These are phyloP conservation scores for Drosophila azteca DNA, from an alignment of 1,140 invertebrate species.

Conservation along the genomic window DNA sequence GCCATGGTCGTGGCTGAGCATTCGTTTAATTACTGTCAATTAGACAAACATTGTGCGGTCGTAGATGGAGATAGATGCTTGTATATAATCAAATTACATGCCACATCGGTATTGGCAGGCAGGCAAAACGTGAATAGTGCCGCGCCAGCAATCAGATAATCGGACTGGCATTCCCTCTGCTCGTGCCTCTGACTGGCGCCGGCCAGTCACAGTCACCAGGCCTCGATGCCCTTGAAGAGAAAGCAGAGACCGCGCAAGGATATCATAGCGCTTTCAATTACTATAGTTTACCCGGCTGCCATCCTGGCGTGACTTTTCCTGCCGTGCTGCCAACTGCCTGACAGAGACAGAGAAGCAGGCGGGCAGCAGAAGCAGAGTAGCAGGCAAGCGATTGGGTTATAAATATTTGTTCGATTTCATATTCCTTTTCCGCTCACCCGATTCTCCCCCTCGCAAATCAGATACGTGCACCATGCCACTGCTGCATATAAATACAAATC, in stretches of 20 bases:
- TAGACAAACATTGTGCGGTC: constrained; percentile 60
- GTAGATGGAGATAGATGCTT: constrained; percentile 11
- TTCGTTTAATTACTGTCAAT: constrained; percentile 73
- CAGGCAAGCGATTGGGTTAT: constrained; percentile 52
- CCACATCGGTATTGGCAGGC: constrained; percentile 23
- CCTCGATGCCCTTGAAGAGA: constrained; percentile 58
- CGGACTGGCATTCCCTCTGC: constrained; percentile 37
- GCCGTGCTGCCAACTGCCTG: constrained; percentile 48
- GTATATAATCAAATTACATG: constrained; percentile 62
- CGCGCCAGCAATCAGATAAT: constrained; percentile 61
- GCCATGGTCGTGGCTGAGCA: constrained; percentile 1
- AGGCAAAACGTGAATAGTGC: constrained; percentile 31
- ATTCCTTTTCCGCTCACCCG: constrained; percentile 23
- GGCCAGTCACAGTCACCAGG: constrained; percentile 10
- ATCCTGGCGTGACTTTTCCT: constrained; percentile 61
- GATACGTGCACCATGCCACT: constrained; percentile 38
- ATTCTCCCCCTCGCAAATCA: constrained; percentile 52
- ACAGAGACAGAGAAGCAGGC: constrained; percentile 28
- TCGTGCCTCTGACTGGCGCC: constrained; percentile 49
- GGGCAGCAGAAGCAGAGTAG: background rate
- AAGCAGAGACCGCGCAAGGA: constrained; percentile 48
- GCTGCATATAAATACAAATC: constrained; percentile 71
- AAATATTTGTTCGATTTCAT: constrained; percentile 77
- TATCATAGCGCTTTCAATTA: constrained; percentile 80
- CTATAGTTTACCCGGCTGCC: constrained; percentile 58